phyloP scores from a whole-genome alignment of 1,140 invertebrate species.

The Zaprionus vittiger region DNA sequence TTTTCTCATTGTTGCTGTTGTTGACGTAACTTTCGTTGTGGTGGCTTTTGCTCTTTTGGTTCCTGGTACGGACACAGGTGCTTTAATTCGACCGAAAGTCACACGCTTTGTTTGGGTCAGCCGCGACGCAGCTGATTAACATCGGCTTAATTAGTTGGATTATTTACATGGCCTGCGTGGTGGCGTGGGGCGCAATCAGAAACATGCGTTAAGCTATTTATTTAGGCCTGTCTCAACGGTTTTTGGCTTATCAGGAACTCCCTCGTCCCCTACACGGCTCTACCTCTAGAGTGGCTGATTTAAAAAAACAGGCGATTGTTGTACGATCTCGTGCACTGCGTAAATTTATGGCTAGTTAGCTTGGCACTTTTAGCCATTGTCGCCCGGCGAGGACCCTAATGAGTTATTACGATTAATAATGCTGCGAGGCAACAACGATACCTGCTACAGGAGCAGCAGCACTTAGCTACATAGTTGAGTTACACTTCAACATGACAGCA shows the following conservation, averaged over 20 bases:
- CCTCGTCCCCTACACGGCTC: neutral
- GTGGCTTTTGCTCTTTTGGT: neutral
- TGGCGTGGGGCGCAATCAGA: conserved; percentile 44
- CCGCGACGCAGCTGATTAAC: conserved; percentile 60
- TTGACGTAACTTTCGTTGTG: neutral
- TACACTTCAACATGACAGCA: conserved; percentile 4
- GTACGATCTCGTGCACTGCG: conserved; percentile 40
- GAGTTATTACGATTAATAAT: conserved; percentile 79
- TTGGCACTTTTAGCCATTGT: conserved; percentile 60
- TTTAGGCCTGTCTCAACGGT: conserved; percentile 53
- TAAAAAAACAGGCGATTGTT: neutral
- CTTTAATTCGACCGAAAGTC: conserved; percentile 48
- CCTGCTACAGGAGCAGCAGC: conserved; percentile 35
- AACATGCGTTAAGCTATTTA: conserved; percentile 75
- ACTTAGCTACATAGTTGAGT: conserved; percentile 43
- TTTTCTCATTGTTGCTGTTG: conserved; percentile 11
- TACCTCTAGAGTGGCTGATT: neutral
- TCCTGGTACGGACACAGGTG: conserved; percentile 50
- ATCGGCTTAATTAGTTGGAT: conserved; percentile 74
- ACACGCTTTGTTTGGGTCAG: conserved; percentile 34
- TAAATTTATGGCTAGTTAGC: conserved; percentile 72
- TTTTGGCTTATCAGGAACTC: conserved; percentile 1
- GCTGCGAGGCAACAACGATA: conserved; percentile 54
- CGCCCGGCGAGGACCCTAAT: conserved; percentile 41
- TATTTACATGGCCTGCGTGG: conserved; percentile 66